Evolutionary conservation across 2,888 invertebrate species (phyloP), one percentile per base, ranked within the genome.

Genomic region (Ophioninae sp.): DNA sequence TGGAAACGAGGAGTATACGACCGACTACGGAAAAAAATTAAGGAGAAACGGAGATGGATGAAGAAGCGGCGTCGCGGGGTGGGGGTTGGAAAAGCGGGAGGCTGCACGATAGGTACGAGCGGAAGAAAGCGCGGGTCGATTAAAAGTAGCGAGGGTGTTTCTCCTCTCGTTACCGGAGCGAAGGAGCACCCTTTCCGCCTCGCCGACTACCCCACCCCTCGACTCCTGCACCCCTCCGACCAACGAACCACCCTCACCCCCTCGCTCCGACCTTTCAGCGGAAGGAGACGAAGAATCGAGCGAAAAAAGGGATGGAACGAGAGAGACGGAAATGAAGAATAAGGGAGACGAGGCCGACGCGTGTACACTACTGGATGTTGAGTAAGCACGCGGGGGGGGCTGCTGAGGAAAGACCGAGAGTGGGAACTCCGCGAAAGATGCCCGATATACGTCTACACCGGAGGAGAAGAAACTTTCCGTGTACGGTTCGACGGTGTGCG

Each of bases 61-160:
- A 75, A 85, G 2, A 30, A 30, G 30, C 3, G 86, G 85, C 79
- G 86, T 83, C 70, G 79, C 61, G 50, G 76, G 81, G 84, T 74
- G 76, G 79, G 76, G 84, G 72, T 83, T 78, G 85, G 83, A 86
- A 86, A 82, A 85, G 81, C 75, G 86, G 80, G 86, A 87, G 85
- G 89, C 88, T 87, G 67, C 73, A 67, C 86, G 91, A 89, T 91
- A 90, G 91, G 91, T 91, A 92, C 91, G 91, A 92, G 92, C 91
- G 91, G 91, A 92, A 92, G 93, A 93, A 92, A 93, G 92, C 93
- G 91, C 91, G 93, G 93, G 93, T 93, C 93, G 93, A 93, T 93
- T 93, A 93, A 93, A 93, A 93, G 93, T 93, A 93, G 93, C 93
- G 92, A 93, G 92, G 92, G 93, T 93, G 92, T 93, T 93, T 93